A percentile compares a stretch with the other conserved stretches of the same genome.
phyloP scores from a whole-genome alignment of 2,888 invertebrate species.

The Meandrusa payeni region DNA sequence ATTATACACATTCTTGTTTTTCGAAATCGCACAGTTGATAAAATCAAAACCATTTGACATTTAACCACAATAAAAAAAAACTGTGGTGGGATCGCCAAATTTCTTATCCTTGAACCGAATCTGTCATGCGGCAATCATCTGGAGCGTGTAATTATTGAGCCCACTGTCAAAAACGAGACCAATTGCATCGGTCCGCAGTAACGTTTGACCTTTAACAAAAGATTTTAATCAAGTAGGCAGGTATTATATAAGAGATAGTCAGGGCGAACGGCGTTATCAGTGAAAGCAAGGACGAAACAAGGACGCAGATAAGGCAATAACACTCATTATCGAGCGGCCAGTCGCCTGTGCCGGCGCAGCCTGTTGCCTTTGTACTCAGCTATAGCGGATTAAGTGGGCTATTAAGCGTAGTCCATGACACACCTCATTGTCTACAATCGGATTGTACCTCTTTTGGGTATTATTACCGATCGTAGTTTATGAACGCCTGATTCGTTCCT shows the following conservation, averaged over 20 bases:
- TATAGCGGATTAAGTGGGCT: conserved; percentile 48
- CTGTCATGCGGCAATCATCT: conserved; percentile 29
- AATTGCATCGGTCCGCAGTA: conserved; percentile 32
- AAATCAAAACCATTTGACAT: conserved; percentile 14
- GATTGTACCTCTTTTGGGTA: conserved; percentile 31
- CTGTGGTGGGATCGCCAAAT: conserved; percentile 18
- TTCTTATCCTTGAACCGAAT: conserved; percentile 31
- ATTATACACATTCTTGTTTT: conserved; percentile 4
- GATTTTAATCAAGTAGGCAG: conserved; percentile 33
- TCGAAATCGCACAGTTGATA: conserved; percentile 6
- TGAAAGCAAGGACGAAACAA: conserved; percentile 76
- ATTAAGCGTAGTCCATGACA: conserved; percentile 51
- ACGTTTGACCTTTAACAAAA: conserved; percentile 46
- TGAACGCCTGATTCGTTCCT: conserved; percentile 16
- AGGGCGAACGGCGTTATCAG: conserved; percentile 61
- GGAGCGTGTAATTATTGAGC: conserved; percentile 25
- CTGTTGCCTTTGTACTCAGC: conserved; percentile 37
- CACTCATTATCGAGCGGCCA: conserved; percentile 56
- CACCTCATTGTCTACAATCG: conserved; percentile 52
- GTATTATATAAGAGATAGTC: conserved; percentile 56
- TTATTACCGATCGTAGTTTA: conserved; percentile 31
- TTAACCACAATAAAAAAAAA: conserved; percentile 12
- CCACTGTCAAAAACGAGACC: conserved; percentile 49
- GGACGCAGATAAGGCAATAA: conserved; percentile 69
- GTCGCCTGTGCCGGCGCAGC: conserved; percentile 38